phyloP scores from a whole-genome alignment of 1,140 invertebrate genomes.

The Monomorium pharaonis region DNA sequence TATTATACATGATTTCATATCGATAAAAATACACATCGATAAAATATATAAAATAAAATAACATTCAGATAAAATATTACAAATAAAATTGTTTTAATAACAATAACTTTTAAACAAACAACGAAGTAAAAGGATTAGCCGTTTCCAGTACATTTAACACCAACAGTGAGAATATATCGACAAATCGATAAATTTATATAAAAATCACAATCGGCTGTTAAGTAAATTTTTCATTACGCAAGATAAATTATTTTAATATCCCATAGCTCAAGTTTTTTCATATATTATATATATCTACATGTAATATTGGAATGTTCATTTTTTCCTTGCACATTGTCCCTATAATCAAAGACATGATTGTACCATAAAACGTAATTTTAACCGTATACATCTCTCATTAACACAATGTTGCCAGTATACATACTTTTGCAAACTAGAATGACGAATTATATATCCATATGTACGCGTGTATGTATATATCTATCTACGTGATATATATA shows the following conservation, averaged over 20 bases:
- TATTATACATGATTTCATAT: slow-evolving; percentile 32
- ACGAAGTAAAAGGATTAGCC: neutral
- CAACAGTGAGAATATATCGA: slow-evolving; percentile 5
- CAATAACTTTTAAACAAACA: slow-evolving; percentile 1
- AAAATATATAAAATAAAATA: slow-evolving; percentile 31
- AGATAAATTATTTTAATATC: slow-evolving; percentile 21
- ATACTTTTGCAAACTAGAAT: slow-evolving; percentile 70
- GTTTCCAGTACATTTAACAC: neutral
- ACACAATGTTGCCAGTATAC: slow-evolving; percentile 59
- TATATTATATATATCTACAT: neutral
- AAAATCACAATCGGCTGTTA: neutral
- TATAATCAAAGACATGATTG: neutral
- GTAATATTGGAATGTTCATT: slow-evolving; percentile 33
- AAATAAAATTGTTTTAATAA: slow-evolving; percentile 7
- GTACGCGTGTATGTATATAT: slow-evolving; percentile 46
- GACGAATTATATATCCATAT: slow-evolving; percentile 57
- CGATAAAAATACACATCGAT: slow-evolving; percentile 34
- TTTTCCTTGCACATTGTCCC: neutral
- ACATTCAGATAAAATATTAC: slow-evolving; percentile 36
- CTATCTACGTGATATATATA: slow-evolving; percentile 44
- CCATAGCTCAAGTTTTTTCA: slow-evolving; percentile 25
- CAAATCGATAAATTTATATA: neutral
- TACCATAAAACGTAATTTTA: slow-evolving; percentile 61
- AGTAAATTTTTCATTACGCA: slow-evolving; percentile 18
- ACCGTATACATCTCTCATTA: slow-evolving; percentile 65